Evolutionary conservation across 2,113 vertebrate species (phyloP), one percentile per base, ranked within the genome.

Genomic region (Spheniscus mendiculus): DNA sequence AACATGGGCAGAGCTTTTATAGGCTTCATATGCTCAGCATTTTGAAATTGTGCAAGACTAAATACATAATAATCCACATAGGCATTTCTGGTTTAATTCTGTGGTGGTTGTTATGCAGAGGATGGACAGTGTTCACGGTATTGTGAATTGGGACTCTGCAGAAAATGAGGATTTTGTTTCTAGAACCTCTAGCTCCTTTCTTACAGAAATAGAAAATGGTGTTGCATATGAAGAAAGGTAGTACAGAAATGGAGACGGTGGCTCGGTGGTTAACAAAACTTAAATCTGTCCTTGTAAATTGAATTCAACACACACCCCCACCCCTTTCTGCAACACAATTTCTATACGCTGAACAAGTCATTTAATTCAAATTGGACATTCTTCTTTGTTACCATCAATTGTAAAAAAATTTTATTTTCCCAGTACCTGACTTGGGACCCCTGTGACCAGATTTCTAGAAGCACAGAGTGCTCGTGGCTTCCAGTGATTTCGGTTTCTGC

Each of bases 281-380:
- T 45, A n/a, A 50, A 69, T 52, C 21, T 62, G 40, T 62, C 22
- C 20, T 42, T 69, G 40, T 65, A 63, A 89, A 77, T 27, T n/a
- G 27, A 72, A 56, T 83, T 83, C 40, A 66, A 5, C 26, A 26
- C 3, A 1, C 6, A 0, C 5, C 9, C 1, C 29, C 10, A 13
- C 34, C 44, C 34, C 20, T 47, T 76, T 81, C 45, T 72, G 47
- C 44, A 76, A 12, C 26, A 36, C 15, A 25, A 4, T 70, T 69
- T 76, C 47, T 86, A 4, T 25, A 29, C 56, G 5, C 40, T 69
- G 62, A 38, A 17, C 50, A 89, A 77, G 26, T 81, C 0, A 17
- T 67, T 50, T 61, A 44, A 27, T 76, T 76, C 14, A 70, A 66
- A 36, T 55, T 62, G 22, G 21, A 50, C 10, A 3, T 71, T 74